Base-by-base conservation (phyloP, 2,113 vertebrate genomes). In the Istiophorus platypterus region DNA sequence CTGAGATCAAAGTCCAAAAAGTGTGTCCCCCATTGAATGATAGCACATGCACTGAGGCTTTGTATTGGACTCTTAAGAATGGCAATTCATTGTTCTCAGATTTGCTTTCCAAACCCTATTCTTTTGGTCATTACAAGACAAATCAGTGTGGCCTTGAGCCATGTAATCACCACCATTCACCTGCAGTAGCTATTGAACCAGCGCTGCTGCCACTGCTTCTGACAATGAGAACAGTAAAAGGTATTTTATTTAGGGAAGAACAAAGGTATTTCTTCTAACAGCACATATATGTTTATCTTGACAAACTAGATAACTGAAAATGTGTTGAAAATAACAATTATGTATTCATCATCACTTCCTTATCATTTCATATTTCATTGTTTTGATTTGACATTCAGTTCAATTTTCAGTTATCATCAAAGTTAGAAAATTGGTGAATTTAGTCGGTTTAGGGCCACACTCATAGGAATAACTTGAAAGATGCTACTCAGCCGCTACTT, bases 91-190 rank as follows among this genome's bases (percentile, higher is more conserved):
- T 82, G 74, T 62, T 66, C 56, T 67, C 70, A 68, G 41, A 65
- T 27, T 39, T 18, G 51, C 13, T 79, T 65, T 84, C 80, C 77
- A 84, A 81, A 77, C 58, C 29, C n/a, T 71, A 58, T 85, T 82
- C 66, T 77, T 31, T 71, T 78, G 77, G 66, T 68, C 69, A 82
- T 80, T 78, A 82, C 61, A 78, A 67, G 65, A 86, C 42, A 81
- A 87, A 91, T 87, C 85, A 81, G 76, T 87, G 68, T 82, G 34
- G 75, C 78, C 52, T 73, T 63, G 49, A 72, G 64, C 76, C 52
- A 61, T 62, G 70, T 61, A 56, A 75, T 87, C 79, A 66, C 62
- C 39, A 73, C 42, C 29, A 17, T 57, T 79, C 57, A 71, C 64
- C 45, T 64, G 41, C 24, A 26, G 65, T 24, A 67, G 15, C 18